These are phyloP conservation scores for Enteromius anoplus DNA, from an alignment of 2,797 vertebrate species.

Conservation along the genomic window DNA sequence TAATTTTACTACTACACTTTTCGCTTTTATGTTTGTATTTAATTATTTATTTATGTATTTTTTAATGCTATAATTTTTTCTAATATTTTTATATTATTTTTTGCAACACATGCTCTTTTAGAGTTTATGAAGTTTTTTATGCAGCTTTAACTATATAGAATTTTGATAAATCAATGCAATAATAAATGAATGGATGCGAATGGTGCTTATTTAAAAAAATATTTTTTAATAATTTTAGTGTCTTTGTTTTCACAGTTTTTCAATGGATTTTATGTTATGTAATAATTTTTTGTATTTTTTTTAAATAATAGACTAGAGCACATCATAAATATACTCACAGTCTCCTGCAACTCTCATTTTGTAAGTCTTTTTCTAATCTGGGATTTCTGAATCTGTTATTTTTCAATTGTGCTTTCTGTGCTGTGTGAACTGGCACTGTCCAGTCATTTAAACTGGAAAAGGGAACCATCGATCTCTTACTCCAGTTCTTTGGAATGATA, in stretches of 20 bases:
- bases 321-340: background rate
- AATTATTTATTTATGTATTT: background rate
- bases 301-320: background rate
- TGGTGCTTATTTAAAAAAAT: background rate
- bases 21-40: background rate
- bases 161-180: background rate
- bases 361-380: background rate
- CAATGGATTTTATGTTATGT: background rate
- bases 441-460: slow-evolving; percentile 49
- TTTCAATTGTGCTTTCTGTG: background rate
- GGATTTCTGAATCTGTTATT: background rate
- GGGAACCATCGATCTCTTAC: slow-evolving; percentile 52
- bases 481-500: slow-evolving; percentile 44
- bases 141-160: background rate
- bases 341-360: background rate
- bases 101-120: background rate
- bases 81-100: background rate
- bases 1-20: background rate
- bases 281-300: background rate
- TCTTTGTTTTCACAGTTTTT: background rate
- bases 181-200: no score
- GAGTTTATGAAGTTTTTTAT: background rate
- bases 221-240: background rate
- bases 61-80: background rate
- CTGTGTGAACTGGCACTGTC: slow-evolving; percentile 62